Evolutionary conservation across 2,113 vertebrate genomes (phyloP), one percentile per base, ranked within the genome.

Genomic region (Bubo blakistoni): DNA sequence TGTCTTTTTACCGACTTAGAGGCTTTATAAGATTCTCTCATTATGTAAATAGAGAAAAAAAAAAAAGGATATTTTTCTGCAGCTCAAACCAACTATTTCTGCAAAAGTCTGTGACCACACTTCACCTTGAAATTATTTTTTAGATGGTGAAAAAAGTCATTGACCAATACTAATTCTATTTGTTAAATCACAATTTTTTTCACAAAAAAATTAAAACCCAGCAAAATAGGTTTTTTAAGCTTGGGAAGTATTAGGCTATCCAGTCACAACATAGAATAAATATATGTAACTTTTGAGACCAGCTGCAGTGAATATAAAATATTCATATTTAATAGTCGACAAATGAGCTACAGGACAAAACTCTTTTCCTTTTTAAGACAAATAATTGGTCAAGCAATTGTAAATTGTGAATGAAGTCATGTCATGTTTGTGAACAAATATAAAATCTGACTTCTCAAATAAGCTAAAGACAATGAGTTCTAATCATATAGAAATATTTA

Each of bases 161-260:
- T 74, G 24, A 25, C 3, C 2, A 66, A 54, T 19, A n/a, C 3
- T 18, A 47, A n/a, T n/a, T 29, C 1, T n/a, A 38, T 82, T 63
- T 69, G 2, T 55, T 51, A 59, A 76, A 38, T 34, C 13, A 42
- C 3, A 49, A 24, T 30, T 24, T 36, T 57, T 51, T 29, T 58
- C 9, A 42, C 7, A 13, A 17, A 55, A 40, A 30, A 26, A n/a
- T 4, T 29, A 10, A 36, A 32, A 73, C 4, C 0, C 2, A 87
- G 20, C 5, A 47, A 42, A 72, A 6, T 7, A 26, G 0, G 0
- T 32, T 47, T 40, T 51, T 51, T 26, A 24, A 38, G 16, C 2
- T 62, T 81, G 4, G 10, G 30, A 79, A 79, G 3, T 1, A 36
- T 25, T 62, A 55, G 3, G 3, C 21, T 13, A 52, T 78, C 29